phyloP scores from a whole-genome alignment of 2,113 vertebrate genomes.

The Circaetus gallicus region DNA sequence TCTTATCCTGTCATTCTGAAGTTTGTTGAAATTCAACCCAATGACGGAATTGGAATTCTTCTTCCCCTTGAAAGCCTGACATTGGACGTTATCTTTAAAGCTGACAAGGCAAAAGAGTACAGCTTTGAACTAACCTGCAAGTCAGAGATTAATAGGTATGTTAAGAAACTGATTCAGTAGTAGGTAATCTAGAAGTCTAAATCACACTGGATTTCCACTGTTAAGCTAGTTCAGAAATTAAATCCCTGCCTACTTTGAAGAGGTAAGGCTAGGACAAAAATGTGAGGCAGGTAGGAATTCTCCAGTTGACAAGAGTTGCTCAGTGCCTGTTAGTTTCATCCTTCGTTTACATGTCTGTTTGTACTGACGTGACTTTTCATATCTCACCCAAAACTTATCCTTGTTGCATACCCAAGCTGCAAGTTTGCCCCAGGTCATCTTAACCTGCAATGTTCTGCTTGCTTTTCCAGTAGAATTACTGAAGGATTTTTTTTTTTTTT shows the following conservation, averaged over 20 bases:
- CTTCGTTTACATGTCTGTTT: not conserved
- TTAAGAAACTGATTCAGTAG: not conserved
- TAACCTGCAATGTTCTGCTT: not conserved
- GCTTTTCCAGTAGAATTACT: not conserved
- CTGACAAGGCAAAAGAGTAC: slow-evolving; percentile 78
- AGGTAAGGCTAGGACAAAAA: not conserved
- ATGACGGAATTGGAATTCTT: slow-evolving; percentile 85
- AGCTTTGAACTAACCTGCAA: slow-evolving; percentile 86
- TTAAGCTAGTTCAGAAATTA: not conserved
- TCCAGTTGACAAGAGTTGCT: not conserved
- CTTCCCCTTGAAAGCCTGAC: slow-evolving; percentile 84
- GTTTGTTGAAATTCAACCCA: slow-evolving; percentile 89
- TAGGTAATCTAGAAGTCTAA: not conserved
- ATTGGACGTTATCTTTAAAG: slow-evolving; percentile 86
- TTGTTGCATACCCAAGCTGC: not conserved
- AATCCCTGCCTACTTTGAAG: not conserved
- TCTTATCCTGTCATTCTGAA: slow-evolving; percentile 42
- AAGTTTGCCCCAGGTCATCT: not conserved
- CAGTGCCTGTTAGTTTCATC: not conserved
- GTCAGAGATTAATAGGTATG: slow-evolving; percentile 85
- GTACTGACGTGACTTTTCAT: not conserved
- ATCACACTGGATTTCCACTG: not conserved
- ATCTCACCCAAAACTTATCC: not conserved
- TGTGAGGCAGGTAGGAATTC: not conserved
- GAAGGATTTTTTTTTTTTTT: not conserved